Base-by-base conservation (phyloP, 1,140 invertebrate genomes). In the Chionoecetes opilio region DNA sequence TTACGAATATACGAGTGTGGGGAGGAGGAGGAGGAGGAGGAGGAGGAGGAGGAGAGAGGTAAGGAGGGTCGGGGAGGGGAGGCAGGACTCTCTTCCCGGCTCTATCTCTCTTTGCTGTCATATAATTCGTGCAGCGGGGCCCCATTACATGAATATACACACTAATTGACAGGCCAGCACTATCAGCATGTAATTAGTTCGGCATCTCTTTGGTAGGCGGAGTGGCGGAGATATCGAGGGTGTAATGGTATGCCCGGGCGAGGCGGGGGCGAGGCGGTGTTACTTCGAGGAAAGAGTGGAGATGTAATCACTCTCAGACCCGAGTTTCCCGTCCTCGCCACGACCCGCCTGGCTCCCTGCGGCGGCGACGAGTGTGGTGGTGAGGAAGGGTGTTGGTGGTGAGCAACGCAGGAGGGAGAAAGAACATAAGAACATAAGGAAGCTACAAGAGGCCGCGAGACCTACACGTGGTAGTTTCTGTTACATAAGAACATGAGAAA, bases 121-220 rank as follows among this genome's bases (percentile, higher is more conserved):
- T 92, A 92, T 92, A 92, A 92, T 41, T 92, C 35, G 32, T 92
- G n/a, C 37, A 38, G 17, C 91, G 63, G 63, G 37, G 34, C 63
- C 91, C 63, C 91, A 92, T 92, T 92, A 92, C 91, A 92, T 38
- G 91, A 92, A 82, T 92, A 92, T 35, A 92, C 75, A 92, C 75
- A 41, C 91, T 92, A 92, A 92, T 92, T 92, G 91, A 92, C 91
- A 92, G 34, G 14, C 34, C 63, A 84, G 63, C 91, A 85, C 91
- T 85, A 92, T 92, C 91, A 84, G 31, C 34, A 85, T 92, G 91
- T 92, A 92, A 92, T 92, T 92, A 92, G 91, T 84, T 92, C 91
- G 91, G 91, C 82, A 37, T 85, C 63, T 85, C 91, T 92, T 92
- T 92, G 82, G 75, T 84, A 35, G 34, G 91, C 35, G 84, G 35